These are phyloP conservation scores for Pseudochirops corinnae DNA, from an alignment of 2,797 vertebrate genomes.

Conservation along the genomic window DNA sequence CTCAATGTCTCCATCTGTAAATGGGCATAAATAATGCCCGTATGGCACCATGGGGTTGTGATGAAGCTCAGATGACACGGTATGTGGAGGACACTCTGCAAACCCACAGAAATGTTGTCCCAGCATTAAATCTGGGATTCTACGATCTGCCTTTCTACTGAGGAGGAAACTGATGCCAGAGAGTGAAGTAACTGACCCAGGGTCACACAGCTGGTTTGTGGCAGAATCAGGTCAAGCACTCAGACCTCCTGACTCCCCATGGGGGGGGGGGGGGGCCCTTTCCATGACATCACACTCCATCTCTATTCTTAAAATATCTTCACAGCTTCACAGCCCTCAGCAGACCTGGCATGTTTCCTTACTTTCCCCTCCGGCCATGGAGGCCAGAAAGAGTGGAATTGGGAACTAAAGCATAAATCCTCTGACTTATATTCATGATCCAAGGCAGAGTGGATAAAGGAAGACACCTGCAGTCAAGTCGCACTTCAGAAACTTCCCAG, in stretches of 20 bases:
- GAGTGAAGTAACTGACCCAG: background rate
- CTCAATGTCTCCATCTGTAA: background rate
- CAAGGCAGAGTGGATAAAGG: background rate
- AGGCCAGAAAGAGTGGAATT: slow-evolving; percentile 21
- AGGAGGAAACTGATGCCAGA: background rate
- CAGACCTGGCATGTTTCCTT: background rate
- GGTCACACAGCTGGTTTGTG: background rate
- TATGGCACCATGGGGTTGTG: background rate
- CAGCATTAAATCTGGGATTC: background rate
- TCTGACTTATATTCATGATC: background rate
- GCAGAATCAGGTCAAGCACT: background rate
- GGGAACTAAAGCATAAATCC: background rate
- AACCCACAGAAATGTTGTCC: background rate
- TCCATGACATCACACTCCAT: background rate
- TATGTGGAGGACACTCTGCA: background rate
- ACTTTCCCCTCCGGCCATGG: slow-evolving; percentile 8
- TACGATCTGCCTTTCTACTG: background rate
- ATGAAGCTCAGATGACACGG: background rate
- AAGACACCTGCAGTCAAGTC: background rate
- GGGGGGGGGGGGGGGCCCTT: background rate
- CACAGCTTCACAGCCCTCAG: slow-evolving; percentile 7
- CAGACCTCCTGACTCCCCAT: background rate
- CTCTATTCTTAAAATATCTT: slow-evolving; percentile 3
- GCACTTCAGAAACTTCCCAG: background rate
- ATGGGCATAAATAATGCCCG: background rate